These are phyloP conservation scores for Hyposmocoma kahamanoa DNA, from an alignment of 1,140 invertebrate species.

Conservation along the genomic window DNA sequence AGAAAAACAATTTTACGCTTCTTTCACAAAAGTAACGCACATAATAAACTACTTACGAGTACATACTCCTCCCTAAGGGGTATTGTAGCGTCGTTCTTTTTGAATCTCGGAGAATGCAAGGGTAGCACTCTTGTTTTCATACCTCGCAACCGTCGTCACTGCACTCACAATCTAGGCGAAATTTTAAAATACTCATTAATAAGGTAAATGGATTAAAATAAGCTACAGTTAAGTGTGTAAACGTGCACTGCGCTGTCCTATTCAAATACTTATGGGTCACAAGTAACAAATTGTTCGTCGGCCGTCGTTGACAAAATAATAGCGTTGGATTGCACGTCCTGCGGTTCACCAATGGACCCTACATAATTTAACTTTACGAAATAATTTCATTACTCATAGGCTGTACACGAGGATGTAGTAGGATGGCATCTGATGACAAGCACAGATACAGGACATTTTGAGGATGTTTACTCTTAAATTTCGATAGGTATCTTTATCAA, in stretches of 20 bases:
- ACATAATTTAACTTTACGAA: constrained; percentile 39
- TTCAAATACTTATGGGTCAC: constrained; percentile 23
- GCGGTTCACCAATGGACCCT: constrained; percentile 35
- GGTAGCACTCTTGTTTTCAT: constrained; percentile 4
- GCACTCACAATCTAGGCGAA: not conserved
- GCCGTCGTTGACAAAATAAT: constrained; percentile 44
- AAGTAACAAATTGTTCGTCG: no score
- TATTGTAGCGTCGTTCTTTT: not conserved
- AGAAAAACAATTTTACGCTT: not conserved
- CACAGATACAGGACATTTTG: no score
- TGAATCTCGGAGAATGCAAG: no score
- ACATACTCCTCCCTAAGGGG: constrained; percentile 23
- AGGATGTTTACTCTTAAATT: no score
- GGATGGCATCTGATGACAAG: no score
- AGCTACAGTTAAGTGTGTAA: no score
- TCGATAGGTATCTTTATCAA: no score
- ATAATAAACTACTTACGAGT: constrained; percentile 26
- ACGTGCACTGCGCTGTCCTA: constrained; percentile 26
- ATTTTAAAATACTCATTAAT: not conserved
- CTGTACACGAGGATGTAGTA: no score
- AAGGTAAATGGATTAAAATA: no score
- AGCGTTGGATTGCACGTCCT: constrained; percentile 48
- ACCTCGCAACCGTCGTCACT: not conserved
- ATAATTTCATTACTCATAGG: constrained; percentile 28
- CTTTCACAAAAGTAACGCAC: not conserved